A percentile compares a stretch with the other conserved stretches of the same genome.
Conservation (phyloP, 2,113 vertebrate genomes). For the Saccopteryx leptura region DNA sequence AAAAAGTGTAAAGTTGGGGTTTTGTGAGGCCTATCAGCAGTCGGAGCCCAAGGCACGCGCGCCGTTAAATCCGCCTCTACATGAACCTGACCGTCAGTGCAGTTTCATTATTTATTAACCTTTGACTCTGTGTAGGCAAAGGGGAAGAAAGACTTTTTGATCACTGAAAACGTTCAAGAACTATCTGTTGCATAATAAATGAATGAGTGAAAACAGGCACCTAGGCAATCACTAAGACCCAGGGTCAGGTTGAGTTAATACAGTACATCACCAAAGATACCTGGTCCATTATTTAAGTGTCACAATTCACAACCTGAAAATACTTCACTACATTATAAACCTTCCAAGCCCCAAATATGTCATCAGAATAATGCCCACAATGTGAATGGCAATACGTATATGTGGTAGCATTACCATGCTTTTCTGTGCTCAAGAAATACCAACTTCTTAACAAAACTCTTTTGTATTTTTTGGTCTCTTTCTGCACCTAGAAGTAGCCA, state of each 20-base stretch:
- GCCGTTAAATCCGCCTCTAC: no score
- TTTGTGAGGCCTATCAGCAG: no score
- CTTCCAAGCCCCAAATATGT: background rate
- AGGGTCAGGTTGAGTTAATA: background rate
- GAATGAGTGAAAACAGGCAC: background rate
- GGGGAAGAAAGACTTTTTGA: background rate
- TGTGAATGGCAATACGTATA: rapidly evolving
- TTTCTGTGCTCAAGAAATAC: background rate
- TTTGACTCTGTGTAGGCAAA: background rate
- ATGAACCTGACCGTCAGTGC: background rate
- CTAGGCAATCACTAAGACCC: constrained; percentile 21
- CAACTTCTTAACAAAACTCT: background rate
- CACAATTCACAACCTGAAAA: constrained; percentile 1
- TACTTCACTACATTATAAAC: background rate
- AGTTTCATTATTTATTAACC: background rate
- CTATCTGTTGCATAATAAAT: background rate
- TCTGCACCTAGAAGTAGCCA: constrained; percentile 18
- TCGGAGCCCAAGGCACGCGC: no score
- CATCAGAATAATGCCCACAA: background rate
- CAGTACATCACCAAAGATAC: background rate
- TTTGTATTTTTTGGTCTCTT: background rate
- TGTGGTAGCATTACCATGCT: background rate
- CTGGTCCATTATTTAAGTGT: background rate
- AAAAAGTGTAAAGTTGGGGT: no score
- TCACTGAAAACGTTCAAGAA: background rate